Percentiles rank a stretch among this genome's conserved stretches.
phyloP scores from a whole-genome alignment of 2,797 vertebrate genomes.

The Danionella dracula region DNA sequence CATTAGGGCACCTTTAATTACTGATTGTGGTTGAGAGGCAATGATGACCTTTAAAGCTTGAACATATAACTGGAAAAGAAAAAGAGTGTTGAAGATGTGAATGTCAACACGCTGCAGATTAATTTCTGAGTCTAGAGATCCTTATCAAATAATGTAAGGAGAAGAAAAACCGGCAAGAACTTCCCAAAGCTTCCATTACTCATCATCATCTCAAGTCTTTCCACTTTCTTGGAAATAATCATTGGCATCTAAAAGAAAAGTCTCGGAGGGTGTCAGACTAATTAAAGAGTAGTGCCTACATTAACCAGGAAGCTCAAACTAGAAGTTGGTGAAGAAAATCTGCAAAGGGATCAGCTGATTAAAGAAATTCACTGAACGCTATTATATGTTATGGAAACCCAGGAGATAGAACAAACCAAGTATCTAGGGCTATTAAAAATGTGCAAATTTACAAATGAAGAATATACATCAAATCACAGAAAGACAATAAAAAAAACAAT shows the following conservation, averaged over 20 bases:
- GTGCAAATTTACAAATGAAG: too few relatives aligned
- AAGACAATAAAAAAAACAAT: too few relatives aligned
- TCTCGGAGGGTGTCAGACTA: background rate
- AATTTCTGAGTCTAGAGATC: conserved; percentile 7
- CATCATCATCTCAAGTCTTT: background rate
- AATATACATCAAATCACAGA: too few relatives aligned
- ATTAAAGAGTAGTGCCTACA: conserved; percentile 20
- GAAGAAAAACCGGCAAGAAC: background rate
- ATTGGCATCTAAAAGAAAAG: background rate
- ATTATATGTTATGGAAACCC: too few relatives aligned
- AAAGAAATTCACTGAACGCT: background rate
- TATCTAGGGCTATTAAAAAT: too few relatives aligned
- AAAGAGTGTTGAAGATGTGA: conserved; percentile 8
- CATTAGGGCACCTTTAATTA: conserved; percentile 11
- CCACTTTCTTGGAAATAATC: conserved; percentile 7
- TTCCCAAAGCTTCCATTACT: background rate
- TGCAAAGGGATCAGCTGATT: background rate
- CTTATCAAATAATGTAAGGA: background rate
- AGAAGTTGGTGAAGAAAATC: background rate
- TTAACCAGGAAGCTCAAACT: conserved; percentile 6
- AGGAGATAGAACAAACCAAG: too few relatives aligned
- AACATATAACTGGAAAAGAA: conserved; percentile 7
- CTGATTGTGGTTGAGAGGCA: conserved; percentile 3
- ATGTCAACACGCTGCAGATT: background rate
- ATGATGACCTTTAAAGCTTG: conserved; percentile 24